Base-by-base conservation (phyloP, 2,888 invertebrate genomes). In the Vannuccia rotundouncinata region DNA sequence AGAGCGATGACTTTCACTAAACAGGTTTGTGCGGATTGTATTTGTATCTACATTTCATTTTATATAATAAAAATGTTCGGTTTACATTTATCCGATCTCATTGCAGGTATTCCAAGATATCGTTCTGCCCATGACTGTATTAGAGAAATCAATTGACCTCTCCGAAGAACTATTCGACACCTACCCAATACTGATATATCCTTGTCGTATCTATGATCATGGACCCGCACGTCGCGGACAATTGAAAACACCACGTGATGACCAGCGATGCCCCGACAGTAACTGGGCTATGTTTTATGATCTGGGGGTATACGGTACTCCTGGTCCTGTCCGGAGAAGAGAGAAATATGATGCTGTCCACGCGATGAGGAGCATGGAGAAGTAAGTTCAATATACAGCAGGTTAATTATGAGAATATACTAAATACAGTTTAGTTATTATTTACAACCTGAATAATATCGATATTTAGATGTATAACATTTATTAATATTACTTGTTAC, bases 31-130 rank as follows among this genome's bases (percentile, higher is more conserved):
- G 5, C 27, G 22, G 74, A 5, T n/a, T 13, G 27, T 73, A 10
- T 73, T 73, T 10, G 22, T 13, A 25, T 73, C 2, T 73, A 2
- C 5, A 25, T 13, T 13, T 73, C 5, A 73, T 2, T 73, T 5
- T 73, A n/a, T n/a, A n/a, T n/a, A n/a, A n/a, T n/a, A n/a, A n/a
- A n/a, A n/a, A n/a, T n/a, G n/a, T n/a, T n/a, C n/a, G n/a, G n/a
- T n/a, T n/a, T n/a, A n/a, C n/a, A n/a, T n/a, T n/a, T n/a, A n/a
- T n/a, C n/a, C n/a, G n/a, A n/a, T n/a, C n/a, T n/a, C n/a, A n/a
- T n/a, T n/a, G n/a, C 94, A 94, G 87, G 91, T 94, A 76, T 91
- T 94, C 73, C 90, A 94, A 85, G 93, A 94, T 86, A 92, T 94
- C 92, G 89, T 94, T 82, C 91, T 94, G 1, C 94, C 94, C 0